Evolutionary conservation across 2,888 invertebrate species (phyloP), one percentile per base, ranked within the genome.

Genomic region (Elegia similella): DNA sequence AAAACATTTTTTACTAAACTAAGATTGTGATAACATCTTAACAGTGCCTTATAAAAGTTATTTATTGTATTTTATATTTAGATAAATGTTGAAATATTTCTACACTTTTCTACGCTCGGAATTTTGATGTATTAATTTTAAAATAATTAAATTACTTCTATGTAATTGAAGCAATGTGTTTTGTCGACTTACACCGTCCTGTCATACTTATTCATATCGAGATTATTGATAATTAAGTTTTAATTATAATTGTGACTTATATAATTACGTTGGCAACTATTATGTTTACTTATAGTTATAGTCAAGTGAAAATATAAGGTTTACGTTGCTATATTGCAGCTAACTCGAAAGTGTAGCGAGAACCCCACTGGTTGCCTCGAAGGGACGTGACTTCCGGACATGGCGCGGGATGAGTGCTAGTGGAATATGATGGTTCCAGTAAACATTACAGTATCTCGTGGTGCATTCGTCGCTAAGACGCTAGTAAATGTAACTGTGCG

Each of bases 121-220:
- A 70, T 82, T 77, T 82, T 78, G 75, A 82, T 82, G 77, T 82
- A 80, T 75, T 81, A 73, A 78, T 78, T 76, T 77, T 77, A 78
- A 80, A 78, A 76, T 68, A 78, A 78, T 74, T 78, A 76, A 82
- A 81, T 77, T 86, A 86, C 81, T 83, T 86, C 76, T 60, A 80
- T 76, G 70, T 77, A 76, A 75, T 84, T 75, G 79, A 83, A 81
- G 78, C 79, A 73, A 80, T 73, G 77, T 82, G 82, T 82, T 84
- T 84, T 86, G 84, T 85, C 86, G 85, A 86, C 84, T 88, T 88
- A 88, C 89, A 89, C 90, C 91, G 91, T 91, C 91, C 91, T 89
- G 88, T 87, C 86, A 85, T 86, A 50, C 50, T 50, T 50, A 89
- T 88, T 88, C 48, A 42, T 85, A 88, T 86, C 83, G 89, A 90